Conservation (phyloP, 2,797 vertebrate species). For the Chelonia mydas region DNA sequence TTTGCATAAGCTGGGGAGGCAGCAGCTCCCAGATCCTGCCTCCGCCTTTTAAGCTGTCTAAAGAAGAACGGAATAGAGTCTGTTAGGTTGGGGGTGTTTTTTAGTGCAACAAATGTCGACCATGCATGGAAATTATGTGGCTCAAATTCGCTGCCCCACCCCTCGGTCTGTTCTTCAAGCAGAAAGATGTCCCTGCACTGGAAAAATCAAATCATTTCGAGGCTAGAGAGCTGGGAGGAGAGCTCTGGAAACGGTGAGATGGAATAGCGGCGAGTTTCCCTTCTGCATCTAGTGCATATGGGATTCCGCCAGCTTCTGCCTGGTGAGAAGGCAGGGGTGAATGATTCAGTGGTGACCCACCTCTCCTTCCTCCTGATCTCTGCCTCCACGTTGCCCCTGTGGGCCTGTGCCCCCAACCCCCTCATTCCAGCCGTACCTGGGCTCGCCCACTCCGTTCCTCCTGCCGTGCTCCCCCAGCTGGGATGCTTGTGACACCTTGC, state of each 20-base stretch:
- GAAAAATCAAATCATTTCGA: neutral
- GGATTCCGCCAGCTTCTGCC: neutral
- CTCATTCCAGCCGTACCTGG: neutral
- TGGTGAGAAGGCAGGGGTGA: neutral
- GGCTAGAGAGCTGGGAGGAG: neutral
- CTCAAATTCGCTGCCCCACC: neutral
- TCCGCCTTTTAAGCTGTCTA: neutral
- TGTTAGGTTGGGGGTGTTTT: neutral
- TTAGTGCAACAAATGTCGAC: slow-evolving; percentile 70
- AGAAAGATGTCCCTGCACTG: neutral
- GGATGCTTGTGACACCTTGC: neutral
- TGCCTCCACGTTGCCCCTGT: neutral
- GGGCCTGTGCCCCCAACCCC: neutral
- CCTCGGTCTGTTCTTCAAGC: neutral
- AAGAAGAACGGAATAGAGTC: neutral
- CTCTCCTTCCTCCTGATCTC: neutral
- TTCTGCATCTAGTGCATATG: neutral
- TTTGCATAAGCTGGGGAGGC: neutral
- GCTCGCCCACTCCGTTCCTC: neutral
- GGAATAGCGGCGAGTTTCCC: neutral
- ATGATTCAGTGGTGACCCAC: neutral
- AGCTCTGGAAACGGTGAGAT: neutral
- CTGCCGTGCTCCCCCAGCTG: fast-evolving
- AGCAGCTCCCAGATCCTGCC: neutral
- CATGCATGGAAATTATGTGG: neutral